Evolutionary conservation across 1,140 invertebrate genomes (phyloP).

Genomic region (Lerema accius): DNA sequence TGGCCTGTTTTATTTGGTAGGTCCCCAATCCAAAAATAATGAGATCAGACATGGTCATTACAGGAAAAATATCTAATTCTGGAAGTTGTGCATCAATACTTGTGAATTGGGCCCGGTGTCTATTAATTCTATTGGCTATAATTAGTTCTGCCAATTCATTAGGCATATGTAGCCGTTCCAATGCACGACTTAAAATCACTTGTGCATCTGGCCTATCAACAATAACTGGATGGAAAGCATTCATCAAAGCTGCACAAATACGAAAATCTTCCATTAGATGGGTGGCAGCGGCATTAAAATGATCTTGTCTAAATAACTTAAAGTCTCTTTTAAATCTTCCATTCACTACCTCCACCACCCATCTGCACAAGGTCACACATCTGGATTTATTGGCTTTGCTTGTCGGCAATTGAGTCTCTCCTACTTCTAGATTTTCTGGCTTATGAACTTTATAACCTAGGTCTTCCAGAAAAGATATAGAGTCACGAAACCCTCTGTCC

Average conservation of each 20-base stretch:
- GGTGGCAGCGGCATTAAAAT: conserved; percentile 16
- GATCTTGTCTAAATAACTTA: conserved; percentile 24
- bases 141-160: background rate
- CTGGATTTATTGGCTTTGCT: conserved; percentile 7
- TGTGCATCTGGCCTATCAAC: conserved; percentile 7
- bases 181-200: background rate
- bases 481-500: conserved; percentile 2
- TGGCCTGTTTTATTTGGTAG: background rate
- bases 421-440: background rate
- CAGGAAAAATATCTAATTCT: too few relatives aligned
- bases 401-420: conserved; percentile 3
- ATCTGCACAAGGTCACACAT: conserved; percentile 27
- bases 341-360: conserved; percentile 35
- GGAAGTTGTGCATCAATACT: background rate
- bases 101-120: background rate
- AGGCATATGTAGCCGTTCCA: too few relatives aligned
- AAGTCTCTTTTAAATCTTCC: conserved; percentile 26
- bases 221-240: conserved; percentile 14
- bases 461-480: background rate
- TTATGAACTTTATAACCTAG: background rate
- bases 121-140: background rate
- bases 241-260: conserved; percentile 27
- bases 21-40: background rate
- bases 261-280: conserved; percentile 28
- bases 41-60: too few relatives aligned